Conservation (phyloP, 2,888 invertebrate genomes). For the Acrobasis consociella region DNA sequence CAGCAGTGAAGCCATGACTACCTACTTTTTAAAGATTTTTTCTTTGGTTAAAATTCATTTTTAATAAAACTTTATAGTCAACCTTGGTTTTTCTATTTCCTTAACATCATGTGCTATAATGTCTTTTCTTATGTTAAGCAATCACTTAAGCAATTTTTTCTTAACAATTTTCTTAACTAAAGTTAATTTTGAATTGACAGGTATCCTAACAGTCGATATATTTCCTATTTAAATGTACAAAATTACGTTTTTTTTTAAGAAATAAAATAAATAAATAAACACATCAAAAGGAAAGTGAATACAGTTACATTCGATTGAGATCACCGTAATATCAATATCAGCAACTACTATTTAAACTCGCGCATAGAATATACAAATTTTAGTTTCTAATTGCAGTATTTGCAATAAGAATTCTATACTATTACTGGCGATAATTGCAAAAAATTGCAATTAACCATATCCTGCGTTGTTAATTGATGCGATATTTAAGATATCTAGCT, state of each 20-base stretch:
- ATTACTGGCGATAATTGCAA: slow-evolving; percentile 16
- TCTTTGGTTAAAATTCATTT: background rate
- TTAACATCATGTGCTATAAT: background rate
- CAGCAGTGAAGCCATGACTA: slow-evolving; percentile 7
- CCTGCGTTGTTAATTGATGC: slow-evolving; percentile 18
- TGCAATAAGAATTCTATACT: background rate
- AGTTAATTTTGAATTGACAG: too few relatives aligned
- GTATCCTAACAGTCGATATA: too few relatives aligned
- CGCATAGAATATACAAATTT: background rate
- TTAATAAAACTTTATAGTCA: background rate
- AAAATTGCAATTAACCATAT: slow-evolving; percentile 21
- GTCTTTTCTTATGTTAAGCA: too few relatives aligned
- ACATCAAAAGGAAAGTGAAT: too few relatives aligned
- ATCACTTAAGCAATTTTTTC: too few relatives aligned
- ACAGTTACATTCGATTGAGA: too few relatives aligned
- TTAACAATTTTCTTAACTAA: too few relatives aligned
- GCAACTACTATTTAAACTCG: background rate
- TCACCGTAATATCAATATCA: background rate
- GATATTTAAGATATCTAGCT: slow-evolving; percentile 20
- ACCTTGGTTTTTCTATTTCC: background rate
- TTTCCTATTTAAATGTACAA: too few relatives aligned
- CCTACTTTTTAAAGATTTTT: slow-evolving; percentile 6
- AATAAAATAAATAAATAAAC: too few relatives aligned
- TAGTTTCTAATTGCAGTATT: background rate
- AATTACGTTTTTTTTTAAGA: too few relatives aligned